These are phyloP conservation scores for Petromus typicus DNA, from an alignment of 2,113 vertebrate species.

Conservation along the genomic window DNA sequence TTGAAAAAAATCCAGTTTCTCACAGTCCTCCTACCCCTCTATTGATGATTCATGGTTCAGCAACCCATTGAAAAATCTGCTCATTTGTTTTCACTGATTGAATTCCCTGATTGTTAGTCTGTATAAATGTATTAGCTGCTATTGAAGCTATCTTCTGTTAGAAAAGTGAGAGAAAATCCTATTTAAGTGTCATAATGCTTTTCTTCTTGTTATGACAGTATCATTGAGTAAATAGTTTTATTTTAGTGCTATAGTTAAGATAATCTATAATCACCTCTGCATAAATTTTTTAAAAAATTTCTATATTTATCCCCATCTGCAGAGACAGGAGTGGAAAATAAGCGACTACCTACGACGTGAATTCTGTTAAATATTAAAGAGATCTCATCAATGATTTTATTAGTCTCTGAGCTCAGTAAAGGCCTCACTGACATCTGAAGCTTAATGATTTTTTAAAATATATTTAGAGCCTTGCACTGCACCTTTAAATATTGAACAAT, in stretches of 20 bases:
- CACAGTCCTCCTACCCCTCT: constrained; percentile 69
- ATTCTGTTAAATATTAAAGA: constrained; percentile 91
- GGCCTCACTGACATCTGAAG: constrained; percentile 86
- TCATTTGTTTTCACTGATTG: constrained; percentile 82
- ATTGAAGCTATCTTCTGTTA: constrained; percentile 83
- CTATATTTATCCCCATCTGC: constrained; percentile 84
- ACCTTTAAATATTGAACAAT: constrained; percentile 92
- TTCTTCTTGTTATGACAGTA: constrained; percentile 85
- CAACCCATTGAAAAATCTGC: constrained; percentile 80
- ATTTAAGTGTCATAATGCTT: constrained; percentile 81
- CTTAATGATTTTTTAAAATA: constrained; percentile 86
- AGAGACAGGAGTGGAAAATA: constrained; percentile 85
- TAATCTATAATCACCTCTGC: constrained; percentile 83
- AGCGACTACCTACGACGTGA: constrained; percentile 86
- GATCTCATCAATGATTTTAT: constrained; percentile 90
- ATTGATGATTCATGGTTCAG: constrained; percentile 78
- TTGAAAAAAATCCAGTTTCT: constrained; percentile 71
- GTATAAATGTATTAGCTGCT: constrained; percentile 82
- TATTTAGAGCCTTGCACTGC: constrained; percentile 88
- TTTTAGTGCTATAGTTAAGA: constrained; percentile 85
- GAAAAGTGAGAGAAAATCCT: constrained; percentile 84
- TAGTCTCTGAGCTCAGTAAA: constrained; percentile 87
- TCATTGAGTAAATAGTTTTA: constrained; percentile 87
- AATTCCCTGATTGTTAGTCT: constrained; percentile 85
- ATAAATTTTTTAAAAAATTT: constrained; percentile 81